Percentiles rank a stretch among this genome's conserved stretches.
These are phyloP conservation scores for Oxystoma pomonae DNA, from an alignment of 2,888 invertebrate genomes.

Conservation along the genomic window DNA sequence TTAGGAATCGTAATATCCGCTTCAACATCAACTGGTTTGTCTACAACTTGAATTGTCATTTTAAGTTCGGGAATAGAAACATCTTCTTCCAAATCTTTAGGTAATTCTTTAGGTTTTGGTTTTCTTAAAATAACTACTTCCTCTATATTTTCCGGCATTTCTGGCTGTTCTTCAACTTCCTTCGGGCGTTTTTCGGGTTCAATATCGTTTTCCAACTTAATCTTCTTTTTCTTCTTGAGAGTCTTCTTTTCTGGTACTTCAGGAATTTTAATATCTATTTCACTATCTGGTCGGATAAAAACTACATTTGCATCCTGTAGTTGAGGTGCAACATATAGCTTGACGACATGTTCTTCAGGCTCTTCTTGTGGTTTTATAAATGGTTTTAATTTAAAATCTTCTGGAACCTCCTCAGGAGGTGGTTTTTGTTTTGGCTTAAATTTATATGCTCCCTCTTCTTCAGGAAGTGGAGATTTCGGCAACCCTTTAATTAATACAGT, in stretches of 20 bases:
- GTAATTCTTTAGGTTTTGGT: conserved; percentile 1
- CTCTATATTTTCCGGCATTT: neutral
- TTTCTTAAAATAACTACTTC: neutral
- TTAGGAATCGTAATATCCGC: no score
- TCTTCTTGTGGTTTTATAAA: conserved; percentile 30
- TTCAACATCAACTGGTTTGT: neutral
- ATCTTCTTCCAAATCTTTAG: no score
- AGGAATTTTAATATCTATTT: conserved; percentile 10
- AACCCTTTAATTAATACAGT: conserved; percentile 30
- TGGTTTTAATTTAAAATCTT: conserved; percentile 35
- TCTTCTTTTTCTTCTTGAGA: conserved; percentile 19
- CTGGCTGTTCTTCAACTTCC: conserved; percentile 1
- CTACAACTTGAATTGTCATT: no score
- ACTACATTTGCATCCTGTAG: conserved; percentile 16
- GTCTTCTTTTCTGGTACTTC: conserved; percentile 9
- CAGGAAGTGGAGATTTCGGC: conserved; percentile 37
- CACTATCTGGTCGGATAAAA: conserved; percentile 17
- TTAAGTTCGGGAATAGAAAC: no score
- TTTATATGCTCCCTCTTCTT: conserved; percentile 32
- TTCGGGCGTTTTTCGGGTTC: neutral
- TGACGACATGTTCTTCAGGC: conserved; percentile 16
- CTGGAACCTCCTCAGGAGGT: conserved; percentile 36
- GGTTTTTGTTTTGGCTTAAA: conserved; percentile 29
- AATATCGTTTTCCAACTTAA: neutral
- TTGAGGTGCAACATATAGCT: conserved; percentile 11